Base-by-base conservation (phyloP, 92 coral and sea anemone genomes). In the Heliopora coerulea region DNA sequence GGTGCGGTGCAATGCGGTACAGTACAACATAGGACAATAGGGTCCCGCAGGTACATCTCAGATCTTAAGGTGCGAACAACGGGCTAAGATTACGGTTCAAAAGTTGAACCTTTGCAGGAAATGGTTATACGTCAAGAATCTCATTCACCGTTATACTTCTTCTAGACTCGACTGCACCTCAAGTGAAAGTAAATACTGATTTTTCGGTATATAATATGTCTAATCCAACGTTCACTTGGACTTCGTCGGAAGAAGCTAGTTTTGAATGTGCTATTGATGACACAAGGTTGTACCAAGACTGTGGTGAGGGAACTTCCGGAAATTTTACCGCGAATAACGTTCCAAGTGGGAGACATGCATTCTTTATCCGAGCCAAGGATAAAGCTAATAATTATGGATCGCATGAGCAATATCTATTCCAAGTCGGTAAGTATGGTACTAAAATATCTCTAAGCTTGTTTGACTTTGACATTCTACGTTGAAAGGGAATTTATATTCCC, bases 261-360 rank as follows among this genome's bases (percentile, higher is more conserved):
- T 70, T 70, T 20, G 41, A 50, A 23, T 70, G 77, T 35, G 77
- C 77, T 32, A 54, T 70, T 9, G 77, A 70, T 27, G 30, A 52
- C 49, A 70, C 77, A 13, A 57, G 49, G 26, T 20, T 52, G 26
- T 70, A 52, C 12, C 0, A 54, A 40, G 44, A 35, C 15, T 70
- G 77, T 54, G 77, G 77, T 25, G 33, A 52, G 3, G 77, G 77
- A 18, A n/a, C 58, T 0, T 0, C 15, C 1, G 77, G 77, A 3
- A 20, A 3, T 32, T 52, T 27, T 26, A 70, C 77, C 3, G 62
- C 49, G 2, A 70, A 49, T 8, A 54, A 70, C 35, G 77, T 70
- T 0, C 63, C 49, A 8, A 58, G 54, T n/a, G 77, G 77, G 8
- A 32, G 18, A 3, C 77, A 70, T 23, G 63, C 48, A 0, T 70